Base-by-base conservation (phyloP, 2,888 invertebrate species). In the Acrobasis suavella region DNA sequence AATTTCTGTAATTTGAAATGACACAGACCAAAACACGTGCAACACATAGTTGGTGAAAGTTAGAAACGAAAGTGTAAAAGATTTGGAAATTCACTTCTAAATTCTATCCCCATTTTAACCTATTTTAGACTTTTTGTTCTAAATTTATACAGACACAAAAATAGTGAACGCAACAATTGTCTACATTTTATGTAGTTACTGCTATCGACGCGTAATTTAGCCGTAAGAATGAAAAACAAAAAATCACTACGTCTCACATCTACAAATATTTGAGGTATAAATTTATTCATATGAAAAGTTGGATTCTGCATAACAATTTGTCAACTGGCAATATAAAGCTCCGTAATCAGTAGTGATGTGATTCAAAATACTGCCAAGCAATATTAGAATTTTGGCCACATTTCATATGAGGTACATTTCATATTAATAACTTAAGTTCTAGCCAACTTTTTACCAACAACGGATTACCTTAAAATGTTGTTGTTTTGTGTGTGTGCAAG, bases 1-100 rank as follows among this genome's bases (percentile, higher is more conserved):
- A 50, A 60, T 9, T 60, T 17, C 38, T 17, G 59, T 59, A 14
- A 46, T 46, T 59, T 50, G 7, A 58, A 38, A 59, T 14, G 50
- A 59, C 50, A 38, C 37, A 17, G 39, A 38, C 10, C 32, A 50
- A 51, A 60, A 60, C 12, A 32, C 50, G 50, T 60, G 60, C 60
- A 60, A 51, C 51, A 59, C 22, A 42, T 56, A 42, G 17, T 39
- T 42, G 22, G 56, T 56, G 56, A 42, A 22, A 17, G 17, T 2
- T 5, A 17, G 6, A 56, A 56, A 46, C 16, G 10, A 42, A 38
- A 46, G 56, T 56, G 42, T 17, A 1, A 56, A 14, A 14, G 12
- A 10, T 56, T 17, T 56, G n/a, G 39, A 42, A 42, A 16, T 15
- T 55, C n/a, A n/a, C 46, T 46, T 46, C 32, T 17, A 22, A 14